These are phyloP conservation scores for Macropodus opercularis DNA, from an alignment of 2,797 vertebrate species.

Conservation along the genomic window DNA sequence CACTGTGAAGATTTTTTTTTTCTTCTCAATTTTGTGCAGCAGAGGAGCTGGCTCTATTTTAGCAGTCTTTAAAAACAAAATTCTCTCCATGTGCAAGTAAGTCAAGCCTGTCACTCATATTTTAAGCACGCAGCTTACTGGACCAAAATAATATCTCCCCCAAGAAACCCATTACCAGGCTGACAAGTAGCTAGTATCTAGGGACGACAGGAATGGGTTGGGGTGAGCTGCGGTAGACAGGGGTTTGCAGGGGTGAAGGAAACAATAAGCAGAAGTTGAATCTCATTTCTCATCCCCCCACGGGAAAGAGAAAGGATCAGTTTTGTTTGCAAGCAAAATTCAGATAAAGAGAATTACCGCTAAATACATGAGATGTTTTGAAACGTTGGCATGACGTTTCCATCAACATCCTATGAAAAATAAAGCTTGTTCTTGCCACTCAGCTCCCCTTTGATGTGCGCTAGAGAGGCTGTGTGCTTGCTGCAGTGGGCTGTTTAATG, in stretches of 20 bases:
- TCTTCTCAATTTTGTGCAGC: constrained; percentile 37
- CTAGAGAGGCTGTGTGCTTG: constrained; percentile 34
- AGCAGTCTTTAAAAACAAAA: constrained; percentile 70
- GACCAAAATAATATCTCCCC: constrained; percentile 85
- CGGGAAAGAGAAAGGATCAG: constrained; percentile 33
- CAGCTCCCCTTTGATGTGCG: constrained; percentile 48
- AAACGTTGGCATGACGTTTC: constrained; percentile 42
- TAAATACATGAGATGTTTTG: constrained; percentile 63
- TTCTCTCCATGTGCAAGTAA: constrained; percentile 73
- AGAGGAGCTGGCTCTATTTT: constrained; percentile 55
- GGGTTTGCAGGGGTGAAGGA: constrained; percentile 44
- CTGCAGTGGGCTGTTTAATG: constrained; percentile 55
- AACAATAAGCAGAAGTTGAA: constrained; percentile 65
- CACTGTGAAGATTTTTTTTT: constrained; percentile 57
- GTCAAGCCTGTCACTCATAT: constrained; percentile 84
- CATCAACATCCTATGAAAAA: constrained; percentile 53
- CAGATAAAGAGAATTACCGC: constrained; percentile 63
- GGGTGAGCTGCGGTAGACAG: constrained; percentile 23
- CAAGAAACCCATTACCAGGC: constrained; percentile 82
- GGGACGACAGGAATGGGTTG: constrained; percentile 51
- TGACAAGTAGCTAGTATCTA: constrained; percentile 75
- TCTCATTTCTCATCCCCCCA: constrained; percentile 40
- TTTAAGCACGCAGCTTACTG: constrained; percentile 85
- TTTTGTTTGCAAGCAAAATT: constrained; percentile 64
- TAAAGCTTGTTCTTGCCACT: constrained; percentile 57